Conservation (phyloP, 2,113 vertebrate species). For the Delphinapterus leucas region DNA sequence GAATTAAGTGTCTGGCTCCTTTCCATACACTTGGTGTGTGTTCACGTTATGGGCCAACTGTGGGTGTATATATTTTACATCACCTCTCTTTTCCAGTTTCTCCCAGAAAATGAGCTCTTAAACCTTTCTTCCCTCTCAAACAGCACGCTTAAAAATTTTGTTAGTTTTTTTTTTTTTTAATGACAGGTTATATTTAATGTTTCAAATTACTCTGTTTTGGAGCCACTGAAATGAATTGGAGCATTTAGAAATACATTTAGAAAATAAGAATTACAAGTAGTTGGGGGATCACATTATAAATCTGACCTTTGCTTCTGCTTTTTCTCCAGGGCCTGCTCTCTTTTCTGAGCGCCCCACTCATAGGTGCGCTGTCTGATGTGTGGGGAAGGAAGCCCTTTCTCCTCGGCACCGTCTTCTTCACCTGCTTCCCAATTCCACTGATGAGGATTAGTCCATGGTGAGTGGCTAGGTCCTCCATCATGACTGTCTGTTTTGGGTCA, state of each 20-base stretch:
- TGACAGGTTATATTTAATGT: neutral
- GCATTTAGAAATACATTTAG: neutral
- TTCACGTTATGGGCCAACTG: neutral
- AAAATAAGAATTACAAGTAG: neutral
- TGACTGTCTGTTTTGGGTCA: neutral
- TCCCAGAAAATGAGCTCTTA: neutral
- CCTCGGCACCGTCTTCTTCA: slow-evolving; percentile 97
- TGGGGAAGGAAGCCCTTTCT: slow-evolving; percentile 98
- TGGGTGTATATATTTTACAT: neutral
- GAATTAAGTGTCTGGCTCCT: neutral
- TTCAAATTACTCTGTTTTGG: neutral
- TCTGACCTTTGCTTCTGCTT: neutral
- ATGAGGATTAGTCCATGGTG: slow-evolving; percentile 98
- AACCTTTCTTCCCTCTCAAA: neutral
- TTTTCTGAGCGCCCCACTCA: slow-evolving; percentile 95
- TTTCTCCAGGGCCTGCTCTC: slow-evolving; percentile 91
- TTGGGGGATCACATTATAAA: neutral
- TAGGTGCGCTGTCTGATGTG: slow-evolving; percentile 96
- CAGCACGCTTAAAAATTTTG: neutral
- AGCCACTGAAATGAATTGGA: neutral
- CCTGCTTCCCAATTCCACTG: slow-evolving; percentile 95
- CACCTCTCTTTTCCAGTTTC: neutral
- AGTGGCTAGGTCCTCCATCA: slow-evolving; percentile 60
- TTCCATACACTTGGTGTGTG: neutral
- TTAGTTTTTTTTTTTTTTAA: neutral